Percentiles rank a stretch among this genome's conserved stretches.
phyloP scores from a whole-genome alignment of 2,797 vertebrate genomes.

The Silurus aristotelis region DNA sequence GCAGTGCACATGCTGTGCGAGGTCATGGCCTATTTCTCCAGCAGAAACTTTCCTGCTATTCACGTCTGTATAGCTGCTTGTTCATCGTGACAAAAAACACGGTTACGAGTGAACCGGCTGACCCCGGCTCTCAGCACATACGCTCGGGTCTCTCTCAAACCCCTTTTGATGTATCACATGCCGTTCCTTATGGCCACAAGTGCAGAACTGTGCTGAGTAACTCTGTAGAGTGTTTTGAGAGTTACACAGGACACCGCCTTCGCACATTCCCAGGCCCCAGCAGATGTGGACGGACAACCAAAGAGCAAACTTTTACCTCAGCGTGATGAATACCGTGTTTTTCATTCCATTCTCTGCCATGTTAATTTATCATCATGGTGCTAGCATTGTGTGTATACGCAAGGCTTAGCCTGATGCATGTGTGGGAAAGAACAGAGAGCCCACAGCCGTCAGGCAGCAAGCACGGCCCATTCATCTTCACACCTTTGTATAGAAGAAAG shows the following conservation, averaged over 20 bases:
- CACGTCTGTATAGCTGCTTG: constrained; percentile 30
- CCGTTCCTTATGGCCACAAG: constrained; percentile 38
- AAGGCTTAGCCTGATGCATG: constrained; percentile 27
- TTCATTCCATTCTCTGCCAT: constrained; percentile 43
- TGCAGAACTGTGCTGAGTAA: constrained; percentile 36
- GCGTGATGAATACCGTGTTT: constrained; percentile 52
- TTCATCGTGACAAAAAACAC: constrained; percentile 33
- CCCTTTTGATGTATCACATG: constrained; percentile 46
- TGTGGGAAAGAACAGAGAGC: constrained; percentile 37
- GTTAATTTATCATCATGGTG: constrained; percentile 55
- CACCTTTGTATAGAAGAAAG: constrained; percentile 30
- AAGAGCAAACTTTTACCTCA: constrained; percentile 41
- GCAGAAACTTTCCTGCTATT: constrained; percentile 36
- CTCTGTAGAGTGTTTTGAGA: constrained; percentile 44
- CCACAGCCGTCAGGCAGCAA: constrained; percentile 46
- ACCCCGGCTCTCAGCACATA: constrained; percentile 38
- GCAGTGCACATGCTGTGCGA: constrained; percentile 5
- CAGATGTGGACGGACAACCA: constrained; percentile 24
- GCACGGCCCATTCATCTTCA: constrained; percentile 48
- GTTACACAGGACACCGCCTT: constrained; percentile 49
- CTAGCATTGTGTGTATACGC: constrained; percentile 45
- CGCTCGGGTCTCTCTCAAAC: constrained; percentile 43
- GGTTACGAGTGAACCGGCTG: constrained; percentile 40
- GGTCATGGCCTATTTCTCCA: constrained; percentile 30
- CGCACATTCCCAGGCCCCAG: constrained; percentile 36